Base-by-base conservation (phyloP, 2,888 invertebrate genomes). In the Brachycybe producta region DNA sequence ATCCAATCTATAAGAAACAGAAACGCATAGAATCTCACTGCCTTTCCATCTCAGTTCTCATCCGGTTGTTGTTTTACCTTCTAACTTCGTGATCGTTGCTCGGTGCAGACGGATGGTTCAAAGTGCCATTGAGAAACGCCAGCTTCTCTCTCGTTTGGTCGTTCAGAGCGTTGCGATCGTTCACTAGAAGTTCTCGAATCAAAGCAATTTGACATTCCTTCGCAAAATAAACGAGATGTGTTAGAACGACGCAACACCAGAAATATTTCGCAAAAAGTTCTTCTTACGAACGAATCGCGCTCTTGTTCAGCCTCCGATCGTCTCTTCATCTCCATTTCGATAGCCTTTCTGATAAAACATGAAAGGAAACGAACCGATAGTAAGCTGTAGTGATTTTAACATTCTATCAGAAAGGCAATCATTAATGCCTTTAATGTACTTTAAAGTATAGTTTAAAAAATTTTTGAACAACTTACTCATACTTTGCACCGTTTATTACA, bases 81-180 rank as follows among this genome's bases (percentile, higher is more conserved):
- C 15, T 5, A 8, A 19, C n/a, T 5, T 36, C 36, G n/a, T 36
- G 7, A 8, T n/a, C 7, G 17, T n/a, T 36, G 7, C 5, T 11
- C 15, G 7, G 5, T 17, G 5, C 34, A 38, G 13, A 41, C n/a
- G n/a, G n/a, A n/a, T n/a, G n/a, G n/a, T n/a, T n/a, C 15, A 43
- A 7, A 15, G 55, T 55, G 26, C 44, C 48, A 52, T 80, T 81
- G 5, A 87, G 70, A 64, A 84, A 84, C 13, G 82, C 81, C 23
- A 88, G 70, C 64, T 84, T 84, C 63, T 86, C 84, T 49, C 83
- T 75, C 0, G 84, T 84, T 61, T 84, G 82, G 61, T 84, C 81
- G 60, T 84, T 82, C 13, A 86, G 66, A 59, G 80, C 78, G 34
- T 76, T 75, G 21, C 77, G 73, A 58, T 78, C 77, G 57, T 83